A percentile compares a stretch with the other conserved stretches of the same genome.
Conservation (phyloP, 2,797 vertebrate genomes). For the Neopelma chrysocephalum region DNA sequence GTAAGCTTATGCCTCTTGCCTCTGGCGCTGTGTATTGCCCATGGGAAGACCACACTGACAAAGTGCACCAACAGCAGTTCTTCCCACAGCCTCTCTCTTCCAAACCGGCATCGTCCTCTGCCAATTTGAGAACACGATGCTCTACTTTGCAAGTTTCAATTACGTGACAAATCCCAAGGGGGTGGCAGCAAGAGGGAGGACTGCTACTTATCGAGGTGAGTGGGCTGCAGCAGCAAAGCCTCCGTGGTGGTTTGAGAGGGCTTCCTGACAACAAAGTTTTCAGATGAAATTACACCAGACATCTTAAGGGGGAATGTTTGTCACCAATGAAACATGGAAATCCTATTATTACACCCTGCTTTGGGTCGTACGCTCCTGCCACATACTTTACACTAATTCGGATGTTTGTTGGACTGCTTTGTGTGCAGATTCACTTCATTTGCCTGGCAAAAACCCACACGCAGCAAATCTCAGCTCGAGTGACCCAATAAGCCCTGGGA, state of each 20-base stretch:
- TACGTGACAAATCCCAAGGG: not conserved
- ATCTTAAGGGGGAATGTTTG: not conserved
- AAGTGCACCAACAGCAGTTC: not conserved
- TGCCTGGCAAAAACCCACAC: not conserved
- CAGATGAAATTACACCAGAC: not conserved
- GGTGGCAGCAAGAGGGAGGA: not conserved
- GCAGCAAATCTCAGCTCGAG: not conserved
- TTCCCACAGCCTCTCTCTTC: not conserved
- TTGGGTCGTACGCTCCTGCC: not conserved
- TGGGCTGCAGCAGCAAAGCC: not conserved
- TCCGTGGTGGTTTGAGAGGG: not conserved
- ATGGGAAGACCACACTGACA: not conserved
- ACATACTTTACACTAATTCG: not conserved
- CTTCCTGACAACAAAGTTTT: not conserved
- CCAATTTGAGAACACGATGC: not conserved
- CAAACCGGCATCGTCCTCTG: accelerated
- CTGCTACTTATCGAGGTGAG: not conserved
- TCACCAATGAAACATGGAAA: not conserved
- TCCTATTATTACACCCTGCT: not conserved
- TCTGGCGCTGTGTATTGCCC: not conserved
- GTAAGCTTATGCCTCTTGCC: not conserved
- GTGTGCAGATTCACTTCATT: not conserved
- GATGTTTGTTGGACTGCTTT: not conserved
- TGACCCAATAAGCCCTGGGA: accelerated
- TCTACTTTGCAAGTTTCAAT: not conserved